These are phyloP conservation scores for Pomacea maculata DNA, from an alignment of 1,140 invertebrate species.

Conservation along the genomic window DNA sequence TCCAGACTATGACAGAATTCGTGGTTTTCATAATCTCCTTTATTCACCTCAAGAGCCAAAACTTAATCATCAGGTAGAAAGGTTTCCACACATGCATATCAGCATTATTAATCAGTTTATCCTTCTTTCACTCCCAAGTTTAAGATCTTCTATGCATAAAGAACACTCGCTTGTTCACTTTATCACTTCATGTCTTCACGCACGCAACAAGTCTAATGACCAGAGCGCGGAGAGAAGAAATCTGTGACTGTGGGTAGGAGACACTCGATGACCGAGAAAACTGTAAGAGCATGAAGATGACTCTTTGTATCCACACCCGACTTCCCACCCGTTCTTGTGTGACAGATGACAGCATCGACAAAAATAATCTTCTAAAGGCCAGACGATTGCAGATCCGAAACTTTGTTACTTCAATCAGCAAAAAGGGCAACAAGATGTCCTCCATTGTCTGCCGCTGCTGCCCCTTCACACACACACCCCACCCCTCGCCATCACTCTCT, in stretches of 20 bases:
- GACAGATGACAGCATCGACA: background rate
- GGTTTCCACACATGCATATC: too few species aligned
- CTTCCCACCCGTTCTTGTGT: background rate
- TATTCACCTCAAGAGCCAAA: too few species aligned
- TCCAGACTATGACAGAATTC: too few species aligned
- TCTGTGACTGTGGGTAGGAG: conserved; percentile 66
- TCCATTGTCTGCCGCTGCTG: background rate
- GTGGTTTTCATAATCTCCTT: too few species aligned
- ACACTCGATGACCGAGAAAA: background rate
- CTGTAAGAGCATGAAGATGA: background rate
- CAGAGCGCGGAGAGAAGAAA: too few species aligned
- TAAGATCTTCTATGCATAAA: too few species aligned
- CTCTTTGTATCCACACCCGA: background rate
- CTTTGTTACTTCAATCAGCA: background rate
- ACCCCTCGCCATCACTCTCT: background rate
- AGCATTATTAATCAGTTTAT: too few species aligned
- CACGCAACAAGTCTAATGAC: too few species aligned
- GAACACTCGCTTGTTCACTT: too few species aligned
- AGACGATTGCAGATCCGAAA: background rate
- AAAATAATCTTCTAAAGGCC: background rate
- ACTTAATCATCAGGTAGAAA: too few species aligned
- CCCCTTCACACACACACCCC: background rate
- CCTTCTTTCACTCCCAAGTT: too few species aligned
- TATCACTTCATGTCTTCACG: too few species aligned
- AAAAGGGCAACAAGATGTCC: background rate